Evolutionary conservation across 2,888 invertebrate species (phyloP).

Genomic region (Endomychus coccineus): DNA sequence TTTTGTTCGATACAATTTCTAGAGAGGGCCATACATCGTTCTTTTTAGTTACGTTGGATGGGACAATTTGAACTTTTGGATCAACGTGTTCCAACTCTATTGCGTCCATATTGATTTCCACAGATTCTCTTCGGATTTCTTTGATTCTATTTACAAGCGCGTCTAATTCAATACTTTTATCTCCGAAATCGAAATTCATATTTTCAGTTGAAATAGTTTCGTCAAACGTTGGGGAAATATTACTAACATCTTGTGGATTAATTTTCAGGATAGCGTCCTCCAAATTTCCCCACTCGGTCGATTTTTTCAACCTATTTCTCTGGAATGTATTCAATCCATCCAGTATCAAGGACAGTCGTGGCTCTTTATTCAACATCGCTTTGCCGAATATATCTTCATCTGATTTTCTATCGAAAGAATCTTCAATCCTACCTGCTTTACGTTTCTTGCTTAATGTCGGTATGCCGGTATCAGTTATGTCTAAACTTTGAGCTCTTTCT

Average conservation of each 20-base stretch:
- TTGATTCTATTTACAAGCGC: constrained; percentile 39
- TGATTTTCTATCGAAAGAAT: constrained; percentile 38
- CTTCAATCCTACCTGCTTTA: constrained; percentile 49
- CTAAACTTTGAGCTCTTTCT: constrained; percentile 74
- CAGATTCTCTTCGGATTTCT: constrained; percentile 34
- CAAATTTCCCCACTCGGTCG: constrained; percentile 67
- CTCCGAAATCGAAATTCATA: constrained; percentile 25
- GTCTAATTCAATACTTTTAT: constrained; percentile 34
- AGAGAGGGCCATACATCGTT: background rate
- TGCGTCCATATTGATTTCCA: background rate
- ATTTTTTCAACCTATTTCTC: constrained; percentile 62
- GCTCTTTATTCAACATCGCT: constrained; percentile 51
- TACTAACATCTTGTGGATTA: constrained; percentile 33
- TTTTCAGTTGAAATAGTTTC: constrained; percentile 17
- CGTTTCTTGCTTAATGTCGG: constrained; percentile 49
- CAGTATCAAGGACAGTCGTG: constrained; percentile 52
- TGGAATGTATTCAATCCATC: constrained; percentile 64
- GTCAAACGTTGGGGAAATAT: constrained; percentile 20
- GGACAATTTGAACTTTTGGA: background rate
- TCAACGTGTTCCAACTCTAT: background rate
- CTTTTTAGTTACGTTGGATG: background rate
- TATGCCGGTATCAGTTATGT: constrained; percentile 54
- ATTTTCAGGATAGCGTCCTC: constrained; percentile 65
- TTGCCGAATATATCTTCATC: constrained; percentile 42
- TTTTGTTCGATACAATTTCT: too few species aligned